Evolutionary conservation across 1,140 invertebrate species (phyloP), one percentile per base, ranked within the genome.

Genomic region (Drosophila jambulina): DNA sequence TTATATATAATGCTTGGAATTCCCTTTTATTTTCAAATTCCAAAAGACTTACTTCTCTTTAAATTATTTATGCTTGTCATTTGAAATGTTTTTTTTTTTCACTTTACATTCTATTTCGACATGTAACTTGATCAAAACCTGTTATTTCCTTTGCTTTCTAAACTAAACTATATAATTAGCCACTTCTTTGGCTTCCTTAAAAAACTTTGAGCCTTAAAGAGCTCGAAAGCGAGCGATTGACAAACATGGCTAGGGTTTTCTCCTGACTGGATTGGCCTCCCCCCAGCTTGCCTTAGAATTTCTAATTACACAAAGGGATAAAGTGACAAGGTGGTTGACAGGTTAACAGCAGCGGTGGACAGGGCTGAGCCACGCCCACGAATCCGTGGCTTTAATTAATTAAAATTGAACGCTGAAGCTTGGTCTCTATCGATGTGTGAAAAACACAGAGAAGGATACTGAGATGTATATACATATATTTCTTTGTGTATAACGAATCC

Each of bases 281-380:
- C 46, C 40, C 42, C 53, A 59, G 62, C 45, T 74, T 76, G 53
- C 42, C 67, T 75, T 59, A 74, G 71, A 82, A 87, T 86, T 82
- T 87, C 63, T 82, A 87, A 86, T 79, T 82, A 83, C 60, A 51
- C 42, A 40, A 67, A 51, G 46, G 62, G 57, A 70, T 62, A 68
- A 88, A 87, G 77, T 88, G 84, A 87, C 84, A 88, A 61, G 71
- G 43, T 54, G 68, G 32, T 67, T 83, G 84, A 61, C 82, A 88
- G 84, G 76, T 78, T 56, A 51, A 43, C 40, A 19, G 49, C 58
- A 42, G 36, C 34, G 34, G 21, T 56, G 34, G 36, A 38, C 32
- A 19, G 15, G 34, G 13, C 25, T 38, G 43, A 49, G 32, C 10
- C 25, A 49, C 29, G 25, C 49, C 60, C 45, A 46, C 38, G 21